Percentiles rank a stretch among this genome's conserved stretches.
phyloP scores from a whole-genome alignment of 2,113 vertebrate species.

The Leptodactylus fuscus region DNA sequence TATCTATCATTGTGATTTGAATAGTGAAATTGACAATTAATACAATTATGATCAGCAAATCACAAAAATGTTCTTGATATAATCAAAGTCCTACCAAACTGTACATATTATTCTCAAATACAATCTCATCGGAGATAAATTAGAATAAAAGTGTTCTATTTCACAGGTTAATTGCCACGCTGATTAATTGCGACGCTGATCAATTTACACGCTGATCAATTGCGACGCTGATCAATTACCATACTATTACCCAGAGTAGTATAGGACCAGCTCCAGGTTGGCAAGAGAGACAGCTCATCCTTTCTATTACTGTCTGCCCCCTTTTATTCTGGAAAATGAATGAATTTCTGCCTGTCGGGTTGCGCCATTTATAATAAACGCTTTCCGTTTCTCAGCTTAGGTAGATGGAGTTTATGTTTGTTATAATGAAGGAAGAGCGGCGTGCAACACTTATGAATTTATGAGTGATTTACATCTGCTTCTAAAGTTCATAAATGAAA shows the following conservation, averaged over 20 bases:
- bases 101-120: background rate
- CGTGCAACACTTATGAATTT: constrained; percentile 74
- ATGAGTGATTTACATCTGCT: constrained; percentile 82
- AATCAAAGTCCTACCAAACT: background rate
- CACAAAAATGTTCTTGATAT: background rate
- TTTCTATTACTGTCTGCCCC: background rate
- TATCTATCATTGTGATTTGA: no score
- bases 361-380: constrained; percentile 68
- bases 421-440: constrained; percentile 70
- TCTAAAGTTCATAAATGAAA: constrained; percentile 80
- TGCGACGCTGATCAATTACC: constrained; percentile 12
- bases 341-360: constrained; percentile 25
- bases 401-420: constrained; percentile 71
- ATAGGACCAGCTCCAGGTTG: background rate
- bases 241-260: background rate
- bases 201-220: background rate
- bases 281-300: background rate
- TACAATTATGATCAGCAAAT: no score
- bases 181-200: background rate
- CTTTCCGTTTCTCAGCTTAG: constrained; percentile 67
- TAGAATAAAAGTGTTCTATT: background rate
- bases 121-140: background rate
- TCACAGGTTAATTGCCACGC: background rate
- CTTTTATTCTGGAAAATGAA: constrained; percentile 24
- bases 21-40: no score